Conservation (phyloP, 2,888 invertebrate species). For the Dichetophora obliterata region DNA sequence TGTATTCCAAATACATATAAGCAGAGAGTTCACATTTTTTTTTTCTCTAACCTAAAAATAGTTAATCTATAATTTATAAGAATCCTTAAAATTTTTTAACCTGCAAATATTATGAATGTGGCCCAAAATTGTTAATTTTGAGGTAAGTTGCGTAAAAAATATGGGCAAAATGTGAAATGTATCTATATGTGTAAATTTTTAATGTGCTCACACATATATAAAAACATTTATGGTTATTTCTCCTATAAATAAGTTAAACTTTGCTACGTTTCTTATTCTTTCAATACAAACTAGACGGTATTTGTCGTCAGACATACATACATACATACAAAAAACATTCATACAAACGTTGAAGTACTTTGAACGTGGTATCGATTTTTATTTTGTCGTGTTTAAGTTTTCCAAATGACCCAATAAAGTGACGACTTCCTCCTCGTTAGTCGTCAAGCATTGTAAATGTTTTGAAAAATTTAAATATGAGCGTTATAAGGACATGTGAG, state of each 20-base stretch:
- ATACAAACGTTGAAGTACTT: background rate
- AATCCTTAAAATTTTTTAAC: conserved; percentile 26
- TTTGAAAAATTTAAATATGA: conserved; percentile 34
- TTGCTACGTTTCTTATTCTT: conserved; percentile 9
- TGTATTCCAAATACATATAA: conserved; percentile 48
- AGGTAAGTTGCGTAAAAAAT: conserved; percentile 74
- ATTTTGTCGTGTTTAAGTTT: conserved; percentile 40
- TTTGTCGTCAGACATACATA: background rate
- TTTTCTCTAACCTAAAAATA: conserved; percentile 19
- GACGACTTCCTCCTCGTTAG: conserved; percentile 36
- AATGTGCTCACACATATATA: conserved; percentile 21
- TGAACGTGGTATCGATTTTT: conserved; percentile 61
- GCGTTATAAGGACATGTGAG: conserved; percentile 46
- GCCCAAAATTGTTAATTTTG: conserved; percentile 86
- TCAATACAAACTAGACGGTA: conserved; percentile 43
- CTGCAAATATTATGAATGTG: conserved; percentile 83
- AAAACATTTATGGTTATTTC: background rate
- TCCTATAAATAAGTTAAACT: background rate
- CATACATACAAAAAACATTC: conserved; percentile 6
- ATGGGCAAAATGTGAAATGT: conserved; percentile 24
- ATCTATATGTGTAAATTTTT: background rate
- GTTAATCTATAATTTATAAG: background rate
- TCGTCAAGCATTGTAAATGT: conserved; percentile 18
- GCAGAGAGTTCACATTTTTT: conserved; percentile 32
- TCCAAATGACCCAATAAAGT: conserved; percentile 50